Percentiles rank a stretch among this genome's conserved stretches.
Conservation (phyloP, 2,113 vertebrate genomes). For the Chloroceryle aenea region DNA sequence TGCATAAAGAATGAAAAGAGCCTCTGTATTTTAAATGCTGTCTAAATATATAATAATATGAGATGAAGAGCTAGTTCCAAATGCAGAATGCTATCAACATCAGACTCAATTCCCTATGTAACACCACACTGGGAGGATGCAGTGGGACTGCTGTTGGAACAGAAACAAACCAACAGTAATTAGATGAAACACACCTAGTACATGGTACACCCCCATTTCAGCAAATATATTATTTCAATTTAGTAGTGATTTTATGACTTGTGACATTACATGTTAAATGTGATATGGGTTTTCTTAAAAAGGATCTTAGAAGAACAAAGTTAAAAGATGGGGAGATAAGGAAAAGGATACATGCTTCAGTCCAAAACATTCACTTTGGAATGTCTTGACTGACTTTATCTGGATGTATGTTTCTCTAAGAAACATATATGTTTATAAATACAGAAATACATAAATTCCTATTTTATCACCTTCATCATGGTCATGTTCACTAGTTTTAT, state of each 20-base stretch:
- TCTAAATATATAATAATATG: neutral
- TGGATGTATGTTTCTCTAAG: neutral
- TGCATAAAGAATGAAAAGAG: neutral
- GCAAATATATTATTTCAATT: neutral
- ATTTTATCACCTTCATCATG: neutral
- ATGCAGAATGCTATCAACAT: neutral
- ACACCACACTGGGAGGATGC: neutral
- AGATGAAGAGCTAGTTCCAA: neutral
- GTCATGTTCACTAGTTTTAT: neutral
- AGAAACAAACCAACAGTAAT: neutral
- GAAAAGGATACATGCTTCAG: neutral
- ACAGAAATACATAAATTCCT: neutral
- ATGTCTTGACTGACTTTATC: neutral
- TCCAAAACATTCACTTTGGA: neutral
- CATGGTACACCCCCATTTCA: fast-evolving
- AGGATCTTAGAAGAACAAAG: neutral
- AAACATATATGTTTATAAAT: neutral
- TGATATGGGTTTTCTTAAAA: neutral
- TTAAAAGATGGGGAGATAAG: neutral
- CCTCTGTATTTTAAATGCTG: neutral
- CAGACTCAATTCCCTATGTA: neutral
- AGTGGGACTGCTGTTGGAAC: neutral
- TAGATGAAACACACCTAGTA: neutral
- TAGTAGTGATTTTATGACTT: neutral
- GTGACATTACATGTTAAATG: neutral